Evolutionary conservation across 2,797 vertebrate species (phyloP).

Genomic region (Paramormyrops hopkinsi): DNA sequence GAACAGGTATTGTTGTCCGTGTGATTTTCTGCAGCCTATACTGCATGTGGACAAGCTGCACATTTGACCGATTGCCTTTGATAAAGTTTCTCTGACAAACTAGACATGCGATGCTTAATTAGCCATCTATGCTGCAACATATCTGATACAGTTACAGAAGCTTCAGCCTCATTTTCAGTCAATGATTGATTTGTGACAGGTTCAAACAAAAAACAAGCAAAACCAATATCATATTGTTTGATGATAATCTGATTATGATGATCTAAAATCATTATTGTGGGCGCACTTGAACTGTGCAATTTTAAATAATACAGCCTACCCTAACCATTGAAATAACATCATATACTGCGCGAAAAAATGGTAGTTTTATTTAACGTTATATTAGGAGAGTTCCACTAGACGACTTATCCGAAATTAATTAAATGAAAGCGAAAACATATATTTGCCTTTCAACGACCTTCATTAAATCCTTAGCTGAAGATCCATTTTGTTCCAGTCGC

Average conservation of each 20-base stretch:
- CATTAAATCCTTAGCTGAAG: neutral
- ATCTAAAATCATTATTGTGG: neutral
- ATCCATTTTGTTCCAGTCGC: slow-evolving; percentile 18
- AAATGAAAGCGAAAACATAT: neutral
- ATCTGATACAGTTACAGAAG: neutral
- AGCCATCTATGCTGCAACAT: neutral
- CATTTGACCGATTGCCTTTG: neutral
- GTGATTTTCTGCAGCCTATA: neutral
- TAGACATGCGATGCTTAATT: neutral
- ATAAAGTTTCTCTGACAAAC: neutral
- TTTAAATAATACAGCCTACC: neutral
- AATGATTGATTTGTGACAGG: neutral
- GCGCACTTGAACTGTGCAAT: neutral
- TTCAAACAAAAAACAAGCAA: neutral
- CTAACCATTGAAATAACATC: neutral
- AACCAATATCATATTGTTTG: neutral
- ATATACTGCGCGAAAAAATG: neutral
- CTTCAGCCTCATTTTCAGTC: neutral
- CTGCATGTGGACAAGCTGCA: neutral
- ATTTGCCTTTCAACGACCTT: neutral
- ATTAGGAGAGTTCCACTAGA: neutral
- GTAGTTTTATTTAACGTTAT: neutral
- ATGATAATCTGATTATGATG: neutral
- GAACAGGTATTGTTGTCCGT: neutral
- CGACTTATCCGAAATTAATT: neutral